These are phyloP conservation scores for Polymixis flavicincta DNA, from an alignment of 2,888 invertebrate genomes.

Conservation along the genomic window DNA sequence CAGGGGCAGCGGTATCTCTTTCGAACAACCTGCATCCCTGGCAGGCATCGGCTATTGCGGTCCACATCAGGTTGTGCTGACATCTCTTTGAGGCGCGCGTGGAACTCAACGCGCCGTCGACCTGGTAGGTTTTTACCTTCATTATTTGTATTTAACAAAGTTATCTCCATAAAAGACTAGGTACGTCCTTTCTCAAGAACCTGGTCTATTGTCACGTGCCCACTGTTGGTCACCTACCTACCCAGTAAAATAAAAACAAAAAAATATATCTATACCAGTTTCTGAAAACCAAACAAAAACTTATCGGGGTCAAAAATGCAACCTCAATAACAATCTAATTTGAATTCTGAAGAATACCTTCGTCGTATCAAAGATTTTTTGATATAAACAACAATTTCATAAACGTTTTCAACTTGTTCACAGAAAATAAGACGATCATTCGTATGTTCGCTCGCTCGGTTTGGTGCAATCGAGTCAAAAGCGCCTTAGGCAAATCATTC, in stretches of 20 bases:
- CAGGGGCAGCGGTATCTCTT: no score
- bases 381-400: neutral
- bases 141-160: neutral
- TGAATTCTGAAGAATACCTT: neutral
- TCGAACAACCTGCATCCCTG: no score
- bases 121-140: no score
- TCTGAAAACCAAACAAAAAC: neutral
- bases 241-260: neutral
- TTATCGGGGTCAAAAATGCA: neutral
- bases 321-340: no score
- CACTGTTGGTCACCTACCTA: neutral
- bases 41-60: no score
- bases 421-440: conserved; percentile 5
- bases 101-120: no score
- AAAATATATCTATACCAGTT: neutral
- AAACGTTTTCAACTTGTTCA: neutral
- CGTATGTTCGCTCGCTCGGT: conserved; percentile 45
- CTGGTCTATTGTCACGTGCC: neutral
- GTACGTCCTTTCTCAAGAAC: neutral
- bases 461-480: conserved; percentile 70
- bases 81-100: no score
- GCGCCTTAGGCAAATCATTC: conserved; percentile 74
- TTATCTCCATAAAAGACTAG: no score
- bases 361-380: neutral
- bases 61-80: no score